Percentiles rank a stretch among this genome's conserved stretches.
phyloP scores from a whole-genome alignment of 2,888 invertebrate species.

The Scelioninae gen. 1 region DNA sequence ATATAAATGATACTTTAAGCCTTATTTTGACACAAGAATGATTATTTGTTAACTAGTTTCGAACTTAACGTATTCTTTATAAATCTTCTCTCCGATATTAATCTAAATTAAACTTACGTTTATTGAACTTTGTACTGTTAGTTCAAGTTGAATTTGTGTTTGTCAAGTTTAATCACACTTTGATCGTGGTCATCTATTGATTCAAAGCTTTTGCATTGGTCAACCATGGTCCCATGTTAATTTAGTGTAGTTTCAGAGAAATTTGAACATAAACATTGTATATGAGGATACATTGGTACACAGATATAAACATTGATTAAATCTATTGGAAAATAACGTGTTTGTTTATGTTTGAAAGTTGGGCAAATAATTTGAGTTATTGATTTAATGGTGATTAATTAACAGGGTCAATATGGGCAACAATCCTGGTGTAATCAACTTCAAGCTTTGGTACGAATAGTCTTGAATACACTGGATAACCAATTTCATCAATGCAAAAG shows the following conservation, averaged over 20 bases:
- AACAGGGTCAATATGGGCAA: conserved; percentile 90
- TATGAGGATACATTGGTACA: neutral
- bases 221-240: conserved; percentile 25
- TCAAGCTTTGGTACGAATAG: conserved; percentile 93
- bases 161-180: conserved; percentile 40
- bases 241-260: conserved; percentile 10
- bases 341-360: too few species aligned
- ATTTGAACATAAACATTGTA: neutral
- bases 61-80: neutral
- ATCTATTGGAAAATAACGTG: neutral
- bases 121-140: conserved; percentile 29
- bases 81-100: conserved; percentile 17
- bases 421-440: conserved; percentile 89
- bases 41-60: conserved; percentile 5
- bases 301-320: neutral
- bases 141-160: conserved; percentile 37
- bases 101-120: conserved; percentile 28
- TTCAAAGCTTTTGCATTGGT: conserved; percentile 22
- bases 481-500: conserved; percentile 96
- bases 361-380: neutral
- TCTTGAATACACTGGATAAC: conserved; percentile 95
- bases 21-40: neutral
- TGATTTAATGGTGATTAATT: conserved; percentile 36
- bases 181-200: conserved; percentile 40
- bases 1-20: neutral